These are phyloP conservation scores for Caenorhabditis tropicalis DNA, from an alignment of 1,140 invertebrate genomes.

Conservation along the genomic window DNA sequence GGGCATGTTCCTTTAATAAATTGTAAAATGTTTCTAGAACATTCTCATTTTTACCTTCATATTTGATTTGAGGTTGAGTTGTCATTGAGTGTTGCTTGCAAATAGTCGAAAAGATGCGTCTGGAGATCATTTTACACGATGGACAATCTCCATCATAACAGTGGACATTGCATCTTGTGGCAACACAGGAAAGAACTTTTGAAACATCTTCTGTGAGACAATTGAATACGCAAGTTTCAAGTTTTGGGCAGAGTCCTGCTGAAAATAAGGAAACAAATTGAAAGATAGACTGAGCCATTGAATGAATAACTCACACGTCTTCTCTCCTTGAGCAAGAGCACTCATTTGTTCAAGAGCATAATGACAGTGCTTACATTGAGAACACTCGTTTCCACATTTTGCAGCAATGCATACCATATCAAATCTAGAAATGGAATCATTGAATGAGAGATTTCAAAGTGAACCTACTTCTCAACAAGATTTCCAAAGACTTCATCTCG, in stretches of 20 bases:
- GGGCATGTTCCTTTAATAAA: conserved; percentile 3
- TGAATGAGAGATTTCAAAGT: background rate
- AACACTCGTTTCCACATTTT: conserved; percentile 54
- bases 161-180: conserved; percentile 51
- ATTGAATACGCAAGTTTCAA: conserved; percentile 52
- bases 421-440: conserved; percentile 35
- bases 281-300: background rate
- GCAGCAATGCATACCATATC: conserved; percentile 56
- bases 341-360: conserved; percentile 58
- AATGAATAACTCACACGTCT: conserved; percentile 27
- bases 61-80: conserved; percentile 17
- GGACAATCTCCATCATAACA: conserved; percentile 57
- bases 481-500: conserved; percentile 38
- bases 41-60: background rate
- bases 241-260: conserved; percentile 55
- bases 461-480: conserved; percentile 29
- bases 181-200: conserved; percentile 49
- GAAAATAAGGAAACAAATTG: background rate
- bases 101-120: conserved; percentile 32
- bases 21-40: background rate
- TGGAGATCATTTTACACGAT: conserved; percentile 51
- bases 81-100: conserved; percentile 39
- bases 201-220: conserved; percentile 46
- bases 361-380: conserved; percentile 50
- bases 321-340: conserved; percentile 52